These are phyloP conservation scores for Ictalurus furcatus DNA, from an alignment of 2,113 vertebrate genomes.

Conservation along the genomic window DNA sequence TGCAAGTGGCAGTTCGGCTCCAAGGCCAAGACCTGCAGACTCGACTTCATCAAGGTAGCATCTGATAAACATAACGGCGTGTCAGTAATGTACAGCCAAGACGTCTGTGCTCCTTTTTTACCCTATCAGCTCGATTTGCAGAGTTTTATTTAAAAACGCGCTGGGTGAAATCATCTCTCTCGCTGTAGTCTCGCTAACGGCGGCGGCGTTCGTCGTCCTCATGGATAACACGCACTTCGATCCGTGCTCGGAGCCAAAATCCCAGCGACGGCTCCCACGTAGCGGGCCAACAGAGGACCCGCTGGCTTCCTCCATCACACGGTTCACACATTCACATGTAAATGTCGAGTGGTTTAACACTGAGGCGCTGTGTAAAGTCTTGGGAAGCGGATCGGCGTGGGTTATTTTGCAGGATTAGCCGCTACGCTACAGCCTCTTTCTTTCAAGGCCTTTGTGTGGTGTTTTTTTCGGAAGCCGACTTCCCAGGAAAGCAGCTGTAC, in stretches of 20 bases:
- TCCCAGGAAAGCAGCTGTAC: conserved; percentile 57
- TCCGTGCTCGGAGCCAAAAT: conserved; percentile 54
- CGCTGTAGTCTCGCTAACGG: background rate
- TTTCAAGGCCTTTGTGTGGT: conserved; percentile 55
- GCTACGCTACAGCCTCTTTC: conserved; percentile 50
- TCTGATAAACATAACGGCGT: conserved; percentile 40
- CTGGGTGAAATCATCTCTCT: background rate
- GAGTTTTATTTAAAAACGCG: background rate
- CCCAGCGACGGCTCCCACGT: conserved; percentile 43
- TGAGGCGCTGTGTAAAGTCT: conserved; percentile 50
- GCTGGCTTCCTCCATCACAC: conserved; percentile 26
- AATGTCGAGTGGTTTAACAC: conserved; percentile 64
- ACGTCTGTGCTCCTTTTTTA: background rate
- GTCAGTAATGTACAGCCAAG: too few species aligned
- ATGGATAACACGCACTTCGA: background rate
- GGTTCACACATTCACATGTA: conserved; percentile 70
- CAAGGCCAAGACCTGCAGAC: conserved; percentile 90
- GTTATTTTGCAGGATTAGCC: conserved; percentile 61
- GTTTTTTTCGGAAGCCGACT: conserved; percentile 50
- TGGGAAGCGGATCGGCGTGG: conserved; percentile 59
- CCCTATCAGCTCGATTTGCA: background rate
- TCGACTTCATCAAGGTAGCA: conserved; percentile 88
- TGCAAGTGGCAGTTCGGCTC: conserved; percentile 99
- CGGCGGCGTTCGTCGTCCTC: background rate
- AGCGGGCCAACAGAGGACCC: conserved; percentile 22